Evolutionary conservation across 2,113 vertebrate species (phyloP).

Genomic region (Ranitomeya variabilis): DNA sequence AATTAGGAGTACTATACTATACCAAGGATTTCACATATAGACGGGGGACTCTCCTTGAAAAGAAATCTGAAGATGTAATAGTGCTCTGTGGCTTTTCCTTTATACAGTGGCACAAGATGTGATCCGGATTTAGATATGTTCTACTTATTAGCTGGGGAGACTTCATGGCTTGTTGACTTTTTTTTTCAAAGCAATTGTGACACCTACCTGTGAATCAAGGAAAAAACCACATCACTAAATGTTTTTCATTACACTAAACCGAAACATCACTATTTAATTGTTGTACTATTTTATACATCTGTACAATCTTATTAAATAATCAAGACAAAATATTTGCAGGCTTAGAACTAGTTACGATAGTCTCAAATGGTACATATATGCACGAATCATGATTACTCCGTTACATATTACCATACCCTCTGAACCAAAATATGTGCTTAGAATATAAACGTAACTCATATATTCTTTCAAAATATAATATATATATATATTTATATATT

Average conservation of each 20-base stretch:
- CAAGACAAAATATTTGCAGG: background rate
- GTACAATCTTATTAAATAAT: background rate
- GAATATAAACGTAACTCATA: background rate
- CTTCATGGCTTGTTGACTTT: slow-evolving; percentile 84
- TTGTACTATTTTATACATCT: background rate
- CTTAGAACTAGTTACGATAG: background rate
- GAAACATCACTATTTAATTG: background rate
- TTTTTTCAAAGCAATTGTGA: slow-evolving; percentile 97
- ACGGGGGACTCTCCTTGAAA: slow-evolving; percentile 68
- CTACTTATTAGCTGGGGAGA: slow-evolving; percentile 77
- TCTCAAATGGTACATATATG: too few species aligned
- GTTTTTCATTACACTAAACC: slow-evolving; percentile 60
- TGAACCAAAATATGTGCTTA: too few species aligned
- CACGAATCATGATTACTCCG: too few species aligned
- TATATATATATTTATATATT: too few species aligned
- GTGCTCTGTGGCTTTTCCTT: slow-evolving; percentile 78
- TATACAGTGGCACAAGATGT: slow-evolving; percentile 84
- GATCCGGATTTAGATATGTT: slow-evolving; percentile 79
- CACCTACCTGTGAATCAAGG: slow-evolving; percentile 97
- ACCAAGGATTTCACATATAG: slow-evolving; percentile 79
- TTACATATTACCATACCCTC: too few species aligned
- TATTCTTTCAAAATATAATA: background rate
- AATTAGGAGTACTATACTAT: slow-evolving; percentile 82
- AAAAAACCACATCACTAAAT: slow-evolving; percentile 81
- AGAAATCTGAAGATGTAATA: slow-evolving; percentile 72